Conservation (phyloP, 2,797 vertebrate species). For the Chelmon rostratus region DNA sequence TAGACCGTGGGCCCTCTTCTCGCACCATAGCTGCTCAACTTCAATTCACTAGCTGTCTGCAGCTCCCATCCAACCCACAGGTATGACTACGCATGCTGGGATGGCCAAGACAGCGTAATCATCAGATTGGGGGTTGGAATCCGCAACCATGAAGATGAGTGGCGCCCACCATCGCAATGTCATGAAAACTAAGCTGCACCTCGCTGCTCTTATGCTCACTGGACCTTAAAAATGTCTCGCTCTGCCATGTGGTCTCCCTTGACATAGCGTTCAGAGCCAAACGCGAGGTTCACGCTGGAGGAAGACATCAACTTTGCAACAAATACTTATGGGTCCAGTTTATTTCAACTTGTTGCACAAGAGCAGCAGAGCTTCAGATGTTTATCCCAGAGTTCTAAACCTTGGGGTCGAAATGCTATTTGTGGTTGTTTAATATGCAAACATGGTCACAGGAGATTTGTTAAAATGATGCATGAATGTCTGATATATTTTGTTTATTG, state of each 20-base stretch:
- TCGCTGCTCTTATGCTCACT: slow-evolving; percentile 55
- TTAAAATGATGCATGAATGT: slow-evolving; percentile 48
- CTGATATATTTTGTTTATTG: slow-evolving; percentile 44
- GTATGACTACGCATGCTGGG: slow-evolving; percentile 73
- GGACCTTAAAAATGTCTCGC: slow-evolving; percentile 56
- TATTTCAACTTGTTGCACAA: slow-evolving; percentile 72
- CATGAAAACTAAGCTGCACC: slow-evolving; percentile 73
- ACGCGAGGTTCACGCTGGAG: slow-evolving; percentile 47
- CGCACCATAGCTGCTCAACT: slow-evolving; percentile 77
- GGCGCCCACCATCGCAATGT: slow-evolving; percentile 73
- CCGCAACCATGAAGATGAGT: slow-evolving; percentile 78
- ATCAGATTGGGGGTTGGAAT: slow-evolving; percentile 76
- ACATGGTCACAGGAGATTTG: slow-evolving; percentile 58
- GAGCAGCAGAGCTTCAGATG: slow-evolving; percentile 54
- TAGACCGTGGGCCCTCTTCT: slow-evolving; percentile 72
- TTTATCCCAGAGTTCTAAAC: slow-evolving; percentile 63
- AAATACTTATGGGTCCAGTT: slow-evolving; percentile 63
- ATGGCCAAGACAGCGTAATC: slow-evolving; percentile 78
- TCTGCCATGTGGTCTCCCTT: slow-evolving; percentile 60
- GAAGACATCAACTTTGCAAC: slow-evolving; percentile 67
- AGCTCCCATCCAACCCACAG: slow-evolving; percentile 81
- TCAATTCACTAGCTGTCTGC: slow-evolving; percentile 74
- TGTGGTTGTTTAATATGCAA: slow-evolving; percentile 65
- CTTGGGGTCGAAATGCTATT: slow-evolving; percentile 61
- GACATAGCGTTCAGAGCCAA: slow-evolving; percentile 55